phyloP scores from a whole-genome alignment of 2,797 vertebrate species.

The Crocidura indochinensis region DNA sequence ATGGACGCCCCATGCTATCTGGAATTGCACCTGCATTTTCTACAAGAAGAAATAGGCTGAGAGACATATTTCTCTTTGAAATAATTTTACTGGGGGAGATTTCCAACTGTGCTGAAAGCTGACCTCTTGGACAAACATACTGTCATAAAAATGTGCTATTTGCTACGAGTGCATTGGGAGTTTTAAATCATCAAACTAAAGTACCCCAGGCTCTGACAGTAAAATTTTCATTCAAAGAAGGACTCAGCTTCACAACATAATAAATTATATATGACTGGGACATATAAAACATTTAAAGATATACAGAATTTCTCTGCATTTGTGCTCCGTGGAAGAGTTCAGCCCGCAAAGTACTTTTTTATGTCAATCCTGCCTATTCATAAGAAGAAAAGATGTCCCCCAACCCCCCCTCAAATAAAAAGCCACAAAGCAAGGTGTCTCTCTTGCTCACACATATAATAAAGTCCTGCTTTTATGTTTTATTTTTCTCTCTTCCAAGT shows the following conservation, averaged over 20 bases:
- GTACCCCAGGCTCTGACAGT: conserved; percentile 90
- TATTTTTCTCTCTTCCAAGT: background rate
- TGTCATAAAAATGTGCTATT: conserved; percentile 91
- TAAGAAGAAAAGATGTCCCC: conserved; percentile 74
- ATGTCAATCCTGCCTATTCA: conserved; percentile 88
- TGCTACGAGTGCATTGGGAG: conserved; percentile 89
- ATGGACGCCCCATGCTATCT: conserved; percentile 58
- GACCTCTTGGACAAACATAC: conserved; percentile 92
- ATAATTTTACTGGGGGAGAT: conserved; percentile 87
- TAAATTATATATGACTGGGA: conserved; percentile 93
- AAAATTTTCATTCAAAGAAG: conserved; percentile 93
- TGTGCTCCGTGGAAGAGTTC: conserved; percentile 88
- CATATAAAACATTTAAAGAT: conserved; percentile 93
- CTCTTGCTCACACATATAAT: background rate
- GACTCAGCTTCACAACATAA: conserved; percentile 92
- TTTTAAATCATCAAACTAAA: conserved; percentile 93
- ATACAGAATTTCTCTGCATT: conserved; percentile 90
- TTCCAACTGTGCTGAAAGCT: conserved; percentile 87
- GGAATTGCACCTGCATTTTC: conserved; percentile 77
- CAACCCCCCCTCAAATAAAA: conserved; percentile 73
- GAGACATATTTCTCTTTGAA: conserved; percentile 86
- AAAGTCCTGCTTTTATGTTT: conserved; percentile 43
- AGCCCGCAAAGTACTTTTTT: conserved; percentile 88
- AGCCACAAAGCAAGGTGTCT: conserved; percentile 67
- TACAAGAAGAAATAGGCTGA: conserved; percentile 78